Conservation (phyloP, 2,888 invertebrate genomes). For the Cremastobaeus sp. region DNA sequence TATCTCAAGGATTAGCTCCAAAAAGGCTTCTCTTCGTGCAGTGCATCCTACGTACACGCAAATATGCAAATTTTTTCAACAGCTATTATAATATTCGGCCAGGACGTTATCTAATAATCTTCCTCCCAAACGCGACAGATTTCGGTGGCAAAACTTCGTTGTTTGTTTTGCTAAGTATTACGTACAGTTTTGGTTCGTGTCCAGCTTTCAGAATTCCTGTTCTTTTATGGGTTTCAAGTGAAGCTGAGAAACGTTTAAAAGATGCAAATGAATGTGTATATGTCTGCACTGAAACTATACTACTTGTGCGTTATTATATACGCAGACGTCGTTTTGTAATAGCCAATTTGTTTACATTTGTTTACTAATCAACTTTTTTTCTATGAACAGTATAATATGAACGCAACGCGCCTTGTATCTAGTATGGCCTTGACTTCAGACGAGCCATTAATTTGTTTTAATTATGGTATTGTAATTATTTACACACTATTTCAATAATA, state of each 20-base stretch:
- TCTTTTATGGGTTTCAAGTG: conserved; percentile 24
- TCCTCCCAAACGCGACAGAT: conserved; percentile 29
- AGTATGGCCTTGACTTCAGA: no score
- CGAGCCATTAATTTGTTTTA: no score
- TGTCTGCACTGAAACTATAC: no score
- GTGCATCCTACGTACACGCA: conserved; percentile 72
- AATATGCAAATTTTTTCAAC: conserved; percentile 71
- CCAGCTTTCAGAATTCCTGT: conserved; percentile 19
- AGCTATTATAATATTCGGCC: conserved; percentile 66
- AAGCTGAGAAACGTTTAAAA: conserved; percentile 6
- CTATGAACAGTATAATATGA: no score
- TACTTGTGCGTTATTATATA: no score
- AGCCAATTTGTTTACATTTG: no score
- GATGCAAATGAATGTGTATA: no score
- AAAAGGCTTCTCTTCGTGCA: conserved; percentile 75
- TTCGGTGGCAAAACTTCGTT: conserved; percentile 20
- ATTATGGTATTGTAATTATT: no score
- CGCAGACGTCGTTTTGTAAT: no score
- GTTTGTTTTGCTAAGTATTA: conserved; percentile 35
- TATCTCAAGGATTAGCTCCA: conserved; percentile 73
- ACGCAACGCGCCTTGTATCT: no score
- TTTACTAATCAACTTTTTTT: no score
- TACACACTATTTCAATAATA: no score
- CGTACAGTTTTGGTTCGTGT: conserved; percentile 28
- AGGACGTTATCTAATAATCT: conserved; percentile 58